A percentile compares a stretch with the other conserved stretches of the same genome.
These are phyloP conservation scores for Drosophila subsilvestris DNA, from an alignment of 2,888 invertebrate species.

Conservation along the genomic window DNA sequence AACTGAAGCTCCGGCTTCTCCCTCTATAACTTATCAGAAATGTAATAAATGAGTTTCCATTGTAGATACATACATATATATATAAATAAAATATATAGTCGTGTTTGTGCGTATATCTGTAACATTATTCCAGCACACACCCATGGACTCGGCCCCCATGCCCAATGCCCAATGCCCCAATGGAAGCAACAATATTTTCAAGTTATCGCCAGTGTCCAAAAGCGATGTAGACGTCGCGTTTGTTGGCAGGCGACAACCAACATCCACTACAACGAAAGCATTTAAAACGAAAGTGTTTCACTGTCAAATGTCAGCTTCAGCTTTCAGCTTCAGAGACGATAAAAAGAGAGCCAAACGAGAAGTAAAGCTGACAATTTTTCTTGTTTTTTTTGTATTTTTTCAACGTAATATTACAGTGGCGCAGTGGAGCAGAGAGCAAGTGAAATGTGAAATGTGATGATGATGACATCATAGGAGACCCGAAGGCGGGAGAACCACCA, in stretches of 20 bases:
- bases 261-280: constrained; percentile 23
- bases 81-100: constrained; percentile 5
- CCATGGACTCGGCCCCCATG: constrained; percentile 15
- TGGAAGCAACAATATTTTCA: constrained; percentile 45
- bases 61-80: neutral
- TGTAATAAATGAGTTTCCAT: constrained; percentile 54
- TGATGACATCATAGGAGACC: constrained; percentile 34
- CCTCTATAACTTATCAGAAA: constrained; percentile 49
- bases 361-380: constrained; percentile 39
- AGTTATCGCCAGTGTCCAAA: constrained; percentile 50
- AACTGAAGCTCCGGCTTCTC: constrained; percentile 41
- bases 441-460: constrained; percentile 19
- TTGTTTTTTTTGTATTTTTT: neutral
- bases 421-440: constrained; percentile 15
- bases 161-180: neutral
- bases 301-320: constrained; percentile 66
- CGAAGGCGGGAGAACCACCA: neutral
- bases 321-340: constrained; percentile 29
- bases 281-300: constrained; percentile 67
- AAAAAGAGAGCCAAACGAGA: constrained; percentile 41
- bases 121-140: neutral
- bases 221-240: constrained; percentile 8
- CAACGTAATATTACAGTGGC: neutral
- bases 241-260: constrained; percentile 17
- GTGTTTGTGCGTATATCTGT: neutral